Base-by-base conservation (phyloP, 1,140 invertebrate species). In the Brachionus rubens region DNA sequence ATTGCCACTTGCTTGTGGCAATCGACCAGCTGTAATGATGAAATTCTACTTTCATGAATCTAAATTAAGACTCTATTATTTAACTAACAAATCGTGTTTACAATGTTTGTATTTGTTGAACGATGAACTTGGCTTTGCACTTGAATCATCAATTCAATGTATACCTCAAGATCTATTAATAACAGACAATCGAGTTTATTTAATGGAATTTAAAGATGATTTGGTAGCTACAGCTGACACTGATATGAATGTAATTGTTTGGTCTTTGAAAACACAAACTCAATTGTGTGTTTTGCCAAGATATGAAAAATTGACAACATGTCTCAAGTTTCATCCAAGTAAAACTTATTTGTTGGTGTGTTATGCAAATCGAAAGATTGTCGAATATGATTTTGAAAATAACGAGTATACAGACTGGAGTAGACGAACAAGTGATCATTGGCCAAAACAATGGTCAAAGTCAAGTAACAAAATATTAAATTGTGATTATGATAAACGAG, bases 11-110 rank as follows among this genome's bases (percentile, higher is more conserved):
- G 68, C 68, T 3, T 72, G 68, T 47, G 68, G 68, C 26, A 72
- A 72, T 54, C 19, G 68, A 24, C 68, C 68, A 30, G 68, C 43
- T 21, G 46, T 72, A 33, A 48, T 72, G 28, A 72, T 72, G 68
- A 48, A 54, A 36, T 72, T 72, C 21, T 50, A 40, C 19, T 33
- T 33, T 36, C 24, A 24, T 2, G 9, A 30, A 3, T 24, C 21
- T 12, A 36, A 65, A 43, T 26, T 65, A 41, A 48, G 68, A 50
- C 68, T 72, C 1, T 21, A 36, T 33, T 72, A 72, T n/a, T 48
- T 72, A 26, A 72, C 68, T 12, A 72, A 72, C n/a, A 72, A 72
- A 24, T 72, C 68, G 1, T 50, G 46, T 54, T 24, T 72, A 5
- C 68, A 72, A 26, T 50, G 46, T 21, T 41, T 72, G 12, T 40